These are phyloP conservation scores for Urocolius indicus DNA, from an alignment of 2,113 vertebrate genomes.

Conservation along the genomic window DNA sequence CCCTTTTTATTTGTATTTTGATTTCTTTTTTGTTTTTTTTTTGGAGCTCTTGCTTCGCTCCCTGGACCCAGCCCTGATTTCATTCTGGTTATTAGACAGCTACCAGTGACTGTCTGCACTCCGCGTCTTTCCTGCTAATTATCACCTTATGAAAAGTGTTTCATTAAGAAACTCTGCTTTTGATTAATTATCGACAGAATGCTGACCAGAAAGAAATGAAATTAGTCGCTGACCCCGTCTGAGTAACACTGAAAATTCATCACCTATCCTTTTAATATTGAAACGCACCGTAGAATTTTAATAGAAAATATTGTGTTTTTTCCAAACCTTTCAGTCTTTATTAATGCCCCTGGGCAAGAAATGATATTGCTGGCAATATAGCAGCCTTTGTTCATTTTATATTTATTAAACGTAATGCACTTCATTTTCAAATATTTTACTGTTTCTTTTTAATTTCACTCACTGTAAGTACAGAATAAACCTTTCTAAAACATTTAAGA, in stretches of 20 bases:
- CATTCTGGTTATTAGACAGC: constrained; percentile 84
- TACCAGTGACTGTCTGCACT: constrained; percentile 81
- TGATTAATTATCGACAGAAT: constrained; percentile 97
- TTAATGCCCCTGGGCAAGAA: constrained; percentile 84
- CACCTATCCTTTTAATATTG: constrained; percentile 89
- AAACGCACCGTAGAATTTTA: constrained; percentile 85
- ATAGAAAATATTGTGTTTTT: constrained; percentile 86
- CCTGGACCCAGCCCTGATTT: constrained; percentile 74
- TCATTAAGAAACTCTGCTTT: constrained; percentile 95
- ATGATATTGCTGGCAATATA: constrained; percentile 84
- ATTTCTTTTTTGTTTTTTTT: neutral
- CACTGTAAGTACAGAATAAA: constrained; percentile 85
- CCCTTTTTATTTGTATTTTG: neutral
- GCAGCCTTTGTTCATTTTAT: constrained; percentile 88
- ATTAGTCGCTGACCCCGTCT: constrained; percentile 85
- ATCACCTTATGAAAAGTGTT: constrained; percentile 98
- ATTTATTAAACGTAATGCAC: constrained; percentile 88
- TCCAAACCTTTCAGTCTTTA: constrained; percentile 86
- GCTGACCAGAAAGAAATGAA: constrained; percentile 91
- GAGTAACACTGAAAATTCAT: constrained; percentile 86
- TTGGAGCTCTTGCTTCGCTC: constrained; percentile 34
- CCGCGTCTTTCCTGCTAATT: constrained; percentile 91
- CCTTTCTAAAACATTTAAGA: constrained; percentile 84
- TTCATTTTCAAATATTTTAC: constrained; percentile 89
- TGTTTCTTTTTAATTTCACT: constrained; percentile 88